Evolutionary conservation across 2,113 vertebrate genomes (phyloP), one percentile per base, ranked within the genome.

Genomic region (Ceyx cyanopectus): DNA sequence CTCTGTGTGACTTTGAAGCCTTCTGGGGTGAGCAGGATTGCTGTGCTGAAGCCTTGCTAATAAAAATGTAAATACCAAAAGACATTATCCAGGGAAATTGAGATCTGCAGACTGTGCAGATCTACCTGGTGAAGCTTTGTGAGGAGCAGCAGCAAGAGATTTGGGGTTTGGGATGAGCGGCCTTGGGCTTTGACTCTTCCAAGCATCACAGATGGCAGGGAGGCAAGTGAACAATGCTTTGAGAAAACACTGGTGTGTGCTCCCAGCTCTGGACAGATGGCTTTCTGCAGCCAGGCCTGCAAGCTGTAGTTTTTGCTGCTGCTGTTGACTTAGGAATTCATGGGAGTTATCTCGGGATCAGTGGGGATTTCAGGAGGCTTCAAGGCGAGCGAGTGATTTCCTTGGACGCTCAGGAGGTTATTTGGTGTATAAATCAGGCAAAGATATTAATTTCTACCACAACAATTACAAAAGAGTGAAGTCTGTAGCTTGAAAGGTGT

Each of bases 291-390:
- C 32, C 79, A 84, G 87, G 29, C 43, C 78, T 95, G 75, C 61
- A 81, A 86, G 73, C 61, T 92, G 11, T 19, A 46, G 81, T 46
- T 91, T 81, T 62, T 0, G 3, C 90, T 90, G 69, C 66, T 87
- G 70, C 75, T 92, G 84, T 91, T 95, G 91, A 82, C 78, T 94
- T 85, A 82, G 0, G 26, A 93, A 92, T 94, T 92, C 94, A 85
- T 40, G 29, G 51, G 78, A 84, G 74, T 85, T 94, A 92, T 40
- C 0, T 0, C 19, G 70, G 81, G 89, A 94, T 96, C 92, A 93
- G 54, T 58, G 77, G 56, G 46, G 81, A 95, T 94, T 94, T 91
- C 2, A 0, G 60, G 63, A 92, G n/a, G 56, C 79, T 92, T 95
- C 84, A 80, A 41, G 75, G 41, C 67, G 54, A 81, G 50, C 3